These are phyloP conservation scores for Ptychoptera albimana DNA, from an alignment of 2,888 invertebrate genomes.

Conservation along the genomic window DNA sequence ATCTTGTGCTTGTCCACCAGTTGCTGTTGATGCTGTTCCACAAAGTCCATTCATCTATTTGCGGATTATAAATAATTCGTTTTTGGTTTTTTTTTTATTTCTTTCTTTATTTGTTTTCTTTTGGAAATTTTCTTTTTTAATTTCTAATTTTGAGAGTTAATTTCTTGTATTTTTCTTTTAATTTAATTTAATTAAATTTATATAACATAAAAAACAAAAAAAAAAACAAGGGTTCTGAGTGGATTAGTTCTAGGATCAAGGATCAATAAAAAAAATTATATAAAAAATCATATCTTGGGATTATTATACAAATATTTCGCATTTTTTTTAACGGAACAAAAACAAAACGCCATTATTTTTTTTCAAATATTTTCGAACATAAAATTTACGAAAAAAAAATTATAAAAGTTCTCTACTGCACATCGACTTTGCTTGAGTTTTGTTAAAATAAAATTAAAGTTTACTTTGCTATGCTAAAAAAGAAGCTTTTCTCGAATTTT, in stretches of 20 bases:
- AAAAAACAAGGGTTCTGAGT: too few species aligned
- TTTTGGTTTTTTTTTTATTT: conserved; percentile 3
- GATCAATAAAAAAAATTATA: background rate
- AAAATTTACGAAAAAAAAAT: background rate
- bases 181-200: background rate
- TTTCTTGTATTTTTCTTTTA: background rate
- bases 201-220: background rate
- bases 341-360: too few species aligned
- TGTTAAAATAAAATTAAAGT: background rate
- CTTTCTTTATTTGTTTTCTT: background rate
- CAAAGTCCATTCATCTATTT: conserved; percentile 14
- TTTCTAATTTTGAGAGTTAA: background rate
- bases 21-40: conserved; percentile 10
- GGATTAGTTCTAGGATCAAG: background rate
- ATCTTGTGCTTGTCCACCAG: conserved; percentile 10
- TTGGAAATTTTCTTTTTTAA: too few species aligned
- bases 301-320: background rate
- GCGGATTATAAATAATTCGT: conserved; percentile 10
- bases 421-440: conserved; percentile 3
- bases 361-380: background rate
- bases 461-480: too few species aligned
- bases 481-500: too few species aligned
- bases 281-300: background rate
- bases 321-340: too few species aligned
- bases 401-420: conserved; percentile 1